These are phyloP conservation scores for Caenorhabditis sinica DNA, from an alignment of 2,888 invertebrate genomes.

Conservation along the genomic window DNA sequence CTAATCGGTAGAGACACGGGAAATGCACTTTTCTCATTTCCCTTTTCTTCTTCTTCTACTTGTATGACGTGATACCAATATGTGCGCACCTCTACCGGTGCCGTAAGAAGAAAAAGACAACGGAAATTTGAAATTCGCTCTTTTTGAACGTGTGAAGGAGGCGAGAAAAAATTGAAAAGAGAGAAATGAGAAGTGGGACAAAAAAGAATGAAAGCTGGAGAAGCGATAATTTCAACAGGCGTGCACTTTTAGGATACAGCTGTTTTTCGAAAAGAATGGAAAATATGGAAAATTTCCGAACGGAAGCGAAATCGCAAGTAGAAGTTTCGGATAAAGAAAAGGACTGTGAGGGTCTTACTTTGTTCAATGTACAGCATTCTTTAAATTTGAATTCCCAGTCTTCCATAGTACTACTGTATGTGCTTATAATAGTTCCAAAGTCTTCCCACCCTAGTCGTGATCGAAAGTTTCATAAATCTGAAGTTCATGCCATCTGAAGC, in stretches of 20 bases:
- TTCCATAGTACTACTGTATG: too few relatives aligned
- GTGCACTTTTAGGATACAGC: conserved; percentile 36
- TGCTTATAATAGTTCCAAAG: too few relatives aligned
- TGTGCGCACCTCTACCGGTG: conserved; percentile 14
- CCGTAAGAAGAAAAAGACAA: conserved; percentile 28
- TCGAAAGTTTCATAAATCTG: not conserved
- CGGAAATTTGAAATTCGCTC: conserved; percentile 44
- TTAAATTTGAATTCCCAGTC: too few relatives aligned
- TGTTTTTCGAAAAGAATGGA: conserved; percentile 22
- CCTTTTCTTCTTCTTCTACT: conserved; percentile 13
- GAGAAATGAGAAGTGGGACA: conserved; percentile 42
- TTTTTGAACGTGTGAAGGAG: conserved; percentile 7
- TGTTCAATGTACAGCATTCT: too few relatives aligned
- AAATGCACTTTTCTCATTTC: conserved; percentile 53
- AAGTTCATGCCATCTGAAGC: not conserved
- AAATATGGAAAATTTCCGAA: not conserved
- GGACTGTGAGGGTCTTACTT: too few relatives aligned
- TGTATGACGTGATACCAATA: conserved; percentile 41
- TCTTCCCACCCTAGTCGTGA: too few relatives aligned
- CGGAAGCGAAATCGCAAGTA: not conserved
- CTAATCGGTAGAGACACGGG: conserved; percentile 33
- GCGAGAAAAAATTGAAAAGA: conserved; percentile 19
- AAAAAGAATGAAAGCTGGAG: conserved; percentile 18
- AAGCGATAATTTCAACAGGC: not conserved
- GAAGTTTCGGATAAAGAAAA: too few relatives aligned